Evolutionary conservation across 2,113 vertebrate genomes (phyloP), one percentile per base, ranked within the genome.

Genomic region (Helogale parvula): DNA sequence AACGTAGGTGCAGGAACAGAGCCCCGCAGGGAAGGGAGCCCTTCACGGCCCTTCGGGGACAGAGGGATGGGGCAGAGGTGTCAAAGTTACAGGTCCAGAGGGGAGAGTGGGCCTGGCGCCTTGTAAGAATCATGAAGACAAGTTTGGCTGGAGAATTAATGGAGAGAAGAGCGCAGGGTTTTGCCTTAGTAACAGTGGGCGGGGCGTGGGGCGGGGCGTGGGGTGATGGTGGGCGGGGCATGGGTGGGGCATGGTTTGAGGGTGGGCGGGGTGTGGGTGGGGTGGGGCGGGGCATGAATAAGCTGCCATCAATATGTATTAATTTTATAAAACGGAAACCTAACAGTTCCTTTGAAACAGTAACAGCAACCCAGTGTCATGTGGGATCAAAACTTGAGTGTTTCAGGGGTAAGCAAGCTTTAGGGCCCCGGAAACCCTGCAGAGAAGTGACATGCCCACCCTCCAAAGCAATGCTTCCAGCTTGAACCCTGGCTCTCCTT

Each of bases 41-140:
- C 45, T 2, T 3, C 21, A 33, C 15, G 50, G 19, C 3, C 27
- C 0, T 7, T 11, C 23, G 11, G 68, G 15, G 45, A 27, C 85
- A 15, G 38, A 81, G 27, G 16, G 7, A 0, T 5, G 12, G 23
- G 71, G 52, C 69, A 9, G 66, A 23, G 54, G 71, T 14, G 3
- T 3, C 23, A 2, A 3, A 80, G 1, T 0, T 0, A 0, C 3
- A 7, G 31, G 2, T 3, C 47, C 14, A 0, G 4, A 17, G 54
- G 13, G 1, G 1, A 2, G 7, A n/a, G 52, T 2, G 5, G 2
- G 41, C 14, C 45, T 27, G 2, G 38, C 0, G 0, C 3, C 15
- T 0, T 6, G 27, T 25, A n/a, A 8, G 12, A 13, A 0, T 0
- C 3, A 5, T 2, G 12, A 35, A 52, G 52, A 10, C 65, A 0